Conservation (phyloP, 1,140 invertebrate species). For the Brachionus rotundiformis region DNA sequence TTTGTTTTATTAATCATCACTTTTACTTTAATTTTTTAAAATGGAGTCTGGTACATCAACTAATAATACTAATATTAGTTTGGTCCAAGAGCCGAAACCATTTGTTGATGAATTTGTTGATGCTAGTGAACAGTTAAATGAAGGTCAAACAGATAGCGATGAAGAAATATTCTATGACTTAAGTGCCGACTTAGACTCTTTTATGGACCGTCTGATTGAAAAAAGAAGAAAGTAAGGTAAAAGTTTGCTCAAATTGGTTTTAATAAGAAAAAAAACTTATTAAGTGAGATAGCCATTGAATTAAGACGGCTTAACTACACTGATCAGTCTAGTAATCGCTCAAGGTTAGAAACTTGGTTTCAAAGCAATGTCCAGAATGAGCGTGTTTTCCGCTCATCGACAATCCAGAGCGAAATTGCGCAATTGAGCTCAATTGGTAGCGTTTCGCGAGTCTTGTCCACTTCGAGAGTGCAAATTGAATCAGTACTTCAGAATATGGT, state of each 20-base stretch:
- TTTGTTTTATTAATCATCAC: neutral
- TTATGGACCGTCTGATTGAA: constrained; percentile 22
- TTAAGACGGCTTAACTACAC: neutral
- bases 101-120: constrained; percentile 6
- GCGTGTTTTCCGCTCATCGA: neutral
- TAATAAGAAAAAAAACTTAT: neutral
- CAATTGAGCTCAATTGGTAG: constrained; percentile 7
- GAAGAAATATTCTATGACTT: constrained; percentile 20
- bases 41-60: neutral
- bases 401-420: neutral
- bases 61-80: neutral
- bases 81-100: neutral
- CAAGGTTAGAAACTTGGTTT: constrained; percentile 1
- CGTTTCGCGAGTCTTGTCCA: neutral
- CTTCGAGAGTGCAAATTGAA: constrained; percentile 6
- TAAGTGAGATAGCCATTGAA: constrained; percentile 32
- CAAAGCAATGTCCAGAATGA: neutral
- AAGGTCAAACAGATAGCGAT: neutral
- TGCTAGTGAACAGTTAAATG: neutral
- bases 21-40: too few relatives aligned
- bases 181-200: neutral
- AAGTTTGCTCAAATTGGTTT: neutral
- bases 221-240: constrained; percentile 30
- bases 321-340: neutral
- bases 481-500: constrained; percentile 3